A percentile compares a stretch with the other conserved stretches of the same genome.
phyloP scores from a whole-genome alignment of 2,797 vertebrate species.

The Carapus acus region DNA sequence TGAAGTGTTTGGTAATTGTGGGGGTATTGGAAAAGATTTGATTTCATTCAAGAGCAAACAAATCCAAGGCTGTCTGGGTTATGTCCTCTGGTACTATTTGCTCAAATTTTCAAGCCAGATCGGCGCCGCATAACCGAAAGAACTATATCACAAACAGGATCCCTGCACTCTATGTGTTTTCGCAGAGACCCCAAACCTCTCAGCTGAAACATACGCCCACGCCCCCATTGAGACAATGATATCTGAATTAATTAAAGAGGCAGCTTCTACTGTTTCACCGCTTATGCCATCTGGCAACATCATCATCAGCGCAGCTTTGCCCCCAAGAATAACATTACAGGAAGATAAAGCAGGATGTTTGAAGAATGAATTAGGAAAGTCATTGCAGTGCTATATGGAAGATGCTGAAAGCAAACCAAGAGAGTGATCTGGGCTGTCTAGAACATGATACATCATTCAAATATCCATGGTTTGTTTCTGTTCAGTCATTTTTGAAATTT shows the following conservation, averaged over 20 bases:
- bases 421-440: slow-evolving; percentile 32
- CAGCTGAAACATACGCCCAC: slow-evolving; percentile 6
- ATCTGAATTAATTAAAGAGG: slow-evolving; percentile 48
- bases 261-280: slow-evolving; percentile 47
- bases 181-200: not conserved
- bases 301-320: slow-evolving; percentile 43
- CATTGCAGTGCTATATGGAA: slow-evolving; percentile 49
- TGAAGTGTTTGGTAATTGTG: slow-evolving; percentile 1
- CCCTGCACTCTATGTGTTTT: not conserved
- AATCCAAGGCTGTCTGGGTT: too few species aligned
- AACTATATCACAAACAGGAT: slow-evolving; percentile 1
- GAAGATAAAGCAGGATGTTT: slow-evolving; percentile 47
- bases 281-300: slow-evolving; percentile 58
- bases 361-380: slow-evolving; percentile 53
- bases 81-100: not conserved
- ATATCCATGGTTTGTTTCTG: too few species aligned
- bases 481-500: too few species aligned
- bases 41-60: too few species aligned
- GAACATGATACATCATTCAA: not conserved
- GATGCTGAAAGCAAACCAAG: slow-evolving; percentile 38
- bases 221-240: slow-evolving; percentile 35
- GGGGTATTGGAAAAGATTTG: not conserved
- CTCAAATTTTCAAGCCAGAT: slow-evolving; percentile 2
- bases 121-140: not conserved
- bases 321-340: slow-evolving; percentile 52